Conservation (phyloP, 2,113 vertebrate genomes). For the Charadrius vociferus region DNA sequence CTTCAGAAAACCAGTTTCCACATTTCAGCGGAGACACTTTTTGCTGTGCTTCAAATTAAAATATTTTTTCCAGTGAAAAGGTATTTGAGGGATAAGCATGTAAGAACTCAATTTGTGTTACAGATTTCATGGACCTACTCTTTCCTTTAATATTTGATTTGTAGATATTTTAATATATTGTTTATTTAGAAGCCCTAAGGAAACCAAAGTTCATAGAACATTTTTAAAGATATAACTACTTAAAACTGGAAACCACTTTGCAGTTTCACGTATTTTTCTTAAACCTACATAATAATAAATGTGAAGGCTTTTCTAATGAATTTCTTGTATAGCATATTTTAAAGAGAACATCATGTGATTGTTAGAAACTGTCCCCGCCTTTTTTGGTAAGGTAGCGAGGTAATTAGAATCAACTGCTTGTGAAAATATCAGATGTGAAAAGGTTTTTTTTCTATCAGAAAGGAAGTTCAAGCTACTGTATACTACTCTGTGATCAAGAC, state of each 20-base stretch:
- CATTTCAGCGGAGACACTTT: conserved; percentile 61
- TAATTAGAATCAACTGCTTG: background rate
- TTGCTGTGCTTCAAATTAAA: conserved; percentile 58
- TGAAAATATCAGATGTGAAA: background rate
- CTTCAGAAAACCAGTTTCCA: conserved; percentile 70
- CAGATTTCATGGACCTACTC: conserved; percentile 56
- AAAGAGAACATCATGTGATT: conserved; percentile 33
- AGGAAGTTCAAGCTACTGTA: background rate
- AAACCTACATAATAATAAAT: conserved; percentile 32
- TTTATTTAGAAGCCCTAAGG: conserved; percentile 64
- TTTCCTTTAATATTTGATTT: conserved; percentile 60
- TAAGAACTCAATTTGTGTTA: conserved; percentile 63
- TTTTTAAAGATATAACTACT: conserved; percentile 35
- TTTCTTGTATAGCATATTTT: conserved; percentile 46
- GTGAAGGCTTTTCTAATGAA: conserved; percentile 51
- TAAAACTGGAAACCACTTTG: conserved; percentile 64
- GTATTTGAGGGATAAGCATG: conserved; percentile 69
- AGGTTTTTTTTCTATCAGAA: background rate
- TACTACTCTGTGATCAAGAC: background rate
- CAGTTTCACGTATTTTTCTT: conserved; percentile 49
- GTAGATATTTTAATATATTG: conserved; percentile 69
- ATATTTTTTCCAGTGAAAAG: conserved; percentile 50
- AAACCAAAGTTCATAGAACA: conserved; percentile 64
- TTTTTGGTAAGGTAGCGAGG: background rate
- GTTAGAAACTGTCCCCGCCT: conserved; percentile 32